Evolutionary conservation across 2,797 vertebrate species (phyloP).

Genomic region (Columba guinea): DNA sequence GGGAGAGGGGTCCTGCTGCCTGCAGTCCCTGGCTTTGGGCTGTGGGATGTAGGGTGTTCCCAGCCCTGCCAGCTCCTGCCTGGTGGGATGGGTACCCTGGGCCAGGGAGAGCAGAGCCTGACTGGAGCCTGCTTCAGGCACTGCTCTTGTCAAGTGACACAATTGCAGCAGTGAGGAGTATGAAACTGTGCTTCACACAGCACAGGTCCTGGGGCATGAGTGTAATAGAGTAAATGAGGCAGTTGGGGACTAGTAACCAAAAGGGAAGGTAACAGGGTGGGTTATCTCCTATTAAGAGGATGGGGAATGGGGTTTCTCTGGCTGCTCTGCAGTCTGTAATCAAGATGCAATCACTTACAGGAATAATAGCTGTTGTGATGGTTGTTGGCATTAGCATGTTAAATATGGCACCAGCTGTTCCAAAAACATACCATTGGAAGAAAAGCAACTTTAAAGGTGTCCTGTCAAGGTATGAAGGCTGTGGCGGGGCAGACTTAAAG

Average conservation of each 20-base stretch:
- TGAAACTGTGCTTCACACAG: background rate
- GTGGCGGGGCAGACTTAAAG: background rate
- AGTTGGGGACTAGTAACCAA: accelerated
- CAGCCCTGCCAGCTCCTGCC: background rate
- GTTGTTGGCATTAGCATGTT: background rate
- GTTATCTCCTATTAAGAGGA: background rate
- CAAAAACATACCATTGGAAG: background rate
- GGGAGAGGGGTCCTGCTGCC: background rate
- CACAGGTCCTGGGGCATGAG: background rate
- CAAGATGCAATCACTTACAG: background rate
- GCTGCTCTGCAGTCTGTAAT: background rate
- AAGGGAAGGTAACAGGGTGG: background rate
- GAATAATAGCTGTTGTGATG: background rate
- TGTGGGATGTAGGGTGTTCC: accelerated
- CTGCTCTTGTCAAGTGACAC: background rate
- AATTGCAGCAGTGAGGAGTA: background rate
- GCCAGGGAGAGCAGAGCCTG: background rate
- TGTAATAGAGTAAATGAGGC: background rate
- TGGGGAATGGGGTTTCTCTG: background rate
- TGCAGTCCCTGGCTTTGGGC: background rate
- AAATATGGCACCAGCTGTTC: background rate
- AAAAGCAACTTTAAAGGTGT: background rate
- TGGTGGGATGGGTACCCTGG: background rate
- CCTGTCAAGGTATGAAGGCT: background rate
- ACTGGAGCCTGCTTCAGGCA: background rate